Percentiles rank a stretch among this genome's conserved stretches.
Evolutionary conservation across 2,888 invertebrate species (phyloP).

Genomic region (Baronia brevicornis): DNA sequence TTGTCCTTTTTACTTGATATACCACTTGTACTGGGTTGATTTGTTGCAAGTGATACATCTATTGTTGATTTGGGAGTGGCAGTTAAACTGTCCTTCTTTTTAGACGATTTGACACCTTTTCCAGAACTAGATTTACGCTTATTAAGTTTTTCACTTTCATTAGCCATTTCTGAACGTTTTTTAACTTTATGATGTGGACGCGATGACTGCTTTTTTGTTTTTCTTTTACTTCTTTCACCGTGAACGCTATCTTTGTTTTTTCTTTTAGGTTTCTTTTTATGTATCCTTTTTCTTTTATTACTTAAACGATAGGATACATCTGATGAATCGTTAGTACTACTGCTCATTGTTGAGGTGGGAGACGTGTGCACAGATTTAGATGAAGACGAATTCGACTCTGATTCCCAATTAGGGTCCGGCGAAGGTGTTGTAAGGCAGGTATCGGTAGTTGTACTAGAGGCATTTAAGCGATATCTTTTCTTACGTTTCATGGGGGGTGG

Average conservation of each 20-base stretch:
- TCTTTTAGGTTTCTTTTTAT: conserved; percentile 30
- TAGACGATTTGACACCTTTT: conserved; percentile 50
- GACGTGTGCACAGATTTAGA: conserved; percentile 14
- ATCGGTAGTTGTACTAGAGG: conserved; percentile 20
- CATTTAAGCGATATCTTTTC: conserved; percentile 19
- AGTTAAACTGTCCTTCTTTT: conserved; percentile 16
- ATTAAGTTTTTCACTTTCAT: conserved; percentile 27
- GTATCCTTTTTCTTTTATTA: conserved; percentile 20
- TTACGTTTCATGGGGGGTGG: conserved; percentile 28
- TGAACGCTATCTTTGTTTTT: conserved; percentile 17
- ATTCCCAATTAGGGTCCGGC: conserved; percentile 8
- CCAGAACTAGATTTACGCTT: conserved; percentile 45
- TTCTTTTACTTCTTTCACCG: conserved; percentile 27
- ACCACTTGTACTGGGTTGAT: conserved; percentile 28
- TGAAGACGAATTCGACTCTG: conserved; percentile 15
- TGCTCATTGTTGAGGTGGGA: background rate
- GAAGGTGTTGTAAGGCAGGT: conserved; percentile 21
- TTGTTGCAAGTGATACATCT: conserved; percentile 7
- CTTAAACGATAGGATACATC: conserved; percentile 16
- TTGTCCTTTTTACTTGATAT: conserved; percentile 14
- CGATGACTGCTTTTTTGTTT: conserved; percentile 24
- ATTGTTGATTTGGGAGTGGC: conserved; percentile 12
- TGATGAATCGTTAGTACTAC: conserved; percentile 3
- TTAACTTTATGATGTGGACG: conserved; percentile 28
- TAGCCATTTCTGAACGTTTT: conserved; percentile 9